Conservation (phyloP, 2,113 vertebrate genomes). For the Plectropomus leopardus region DNA sequence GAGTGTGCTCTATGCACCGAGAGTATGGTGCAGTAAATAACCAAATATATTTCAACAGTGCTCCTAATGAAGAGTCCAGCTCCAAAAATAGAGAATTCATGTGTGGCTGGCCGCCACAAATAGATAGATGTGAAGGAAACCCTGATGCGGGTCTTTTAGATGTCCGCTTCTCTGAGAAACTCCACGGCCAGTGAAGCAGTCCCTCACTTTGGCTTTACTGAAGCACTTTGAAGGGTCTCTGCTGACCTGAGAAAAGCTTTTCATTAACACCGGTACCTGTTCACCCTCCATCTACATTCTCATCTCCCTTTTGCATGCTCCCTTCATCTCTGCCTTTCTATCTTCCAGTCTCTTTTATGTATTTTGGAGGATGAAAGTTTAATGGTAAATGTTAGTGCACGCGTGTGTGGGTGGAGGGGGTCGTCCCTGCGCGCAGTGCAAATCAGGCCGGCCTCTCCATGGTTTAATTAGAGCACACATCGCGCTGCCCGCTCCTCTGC, state of each 20-base stretch:
- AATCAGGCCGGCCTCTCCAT: conserved; percentile 43
- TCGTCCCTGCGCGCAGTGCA: conserved; percentile 15
- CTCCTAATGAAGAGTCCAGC: too few relatives aligned
- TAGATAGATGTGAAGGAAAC: too few relatives aligned
- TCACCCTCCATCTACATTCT: conserved; percentile 45
- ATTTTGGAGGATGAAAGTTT: conserved; percentile 47
- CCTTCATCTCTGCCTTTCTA: conserved; percentile 18
- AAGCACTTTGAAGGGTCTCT: conserved; percentile 23
- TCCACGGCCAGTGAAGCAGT: conserved; percentile 13
- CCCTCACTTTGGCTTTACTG: conserved; percentile 14
- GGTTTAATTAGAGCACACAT: conserved; percentile 76
- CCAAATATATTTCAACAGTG: too few relatives aligned
- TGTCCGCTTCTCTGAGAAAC: conserved; percentile 15
- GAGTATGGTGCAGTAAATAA: too few relatives aligned
- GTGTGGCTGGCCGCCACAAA: too few relatives aligned
- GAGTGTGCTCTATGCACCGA: too few relatives aligned
- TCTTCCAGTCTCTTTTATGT: conserved; percentile 59
- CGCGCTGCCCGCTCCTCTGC: conserved; percentile 16
- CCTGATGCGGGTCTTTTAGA: conserved; percentile 39
- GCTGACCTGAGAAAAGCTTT: conserved; percentile 40
- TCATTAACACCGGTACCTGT: conserved; percentile 50
- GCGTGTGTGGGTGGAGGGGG: conserved; percentile 32
- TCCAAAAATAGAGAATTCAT: too few relatives aligned
- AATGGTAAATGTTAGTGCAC: conserved; percentile 14
- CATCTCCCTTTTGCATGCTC: conserved; percentile 39